Conservation (phyloP, 2,888 invertebrate genomes). For the Xanthia icteritia region DNA sequence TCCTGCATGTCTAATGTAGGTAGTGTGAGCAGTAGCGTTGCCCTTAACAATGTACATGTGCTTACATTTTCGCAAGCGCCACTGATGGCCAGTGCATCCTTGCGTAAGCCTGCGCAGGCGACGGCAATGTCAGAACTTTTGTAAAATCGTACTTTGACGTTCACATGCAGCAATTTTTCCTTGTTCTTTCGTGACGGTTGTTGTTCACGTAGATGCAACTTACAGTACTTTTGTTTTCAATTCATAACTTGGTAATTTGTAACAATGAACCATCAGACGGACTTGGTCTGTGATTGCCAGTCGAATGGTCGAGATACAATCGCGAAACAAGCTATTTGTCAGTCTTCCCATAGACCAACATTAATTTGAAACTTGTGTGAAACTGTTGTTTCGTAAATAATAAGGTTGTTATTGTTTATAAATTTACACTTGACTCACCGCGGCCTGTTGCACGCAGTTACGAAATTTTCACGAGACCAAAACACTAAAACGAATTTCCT, state of each 20-base stretch:
- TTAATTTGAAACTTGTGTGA: constrained; percentile 68
- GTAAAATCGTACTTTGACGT: constrained; percentile 64
- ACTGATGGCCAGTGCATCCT: constrained; percentile 78
- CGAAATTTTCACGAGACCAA: constrained; percentile 76
- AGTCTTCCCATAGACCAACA: constrained; percentile 54
- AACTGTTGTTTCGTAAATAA: constrained; percentile 70
- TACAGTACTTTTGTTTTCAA: constrained; percentile 6
- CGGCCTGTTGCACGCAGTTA: constrained; percentile 71
- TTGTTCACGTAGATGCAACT: background rate
- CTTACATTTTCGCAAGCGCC: constrained; percentile 77
- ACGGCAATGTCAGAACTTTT: constrained; percentile 81
- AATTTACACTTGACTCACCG: constrained; percentile 72
- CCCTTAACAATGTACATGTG: constrained; percentile 69
- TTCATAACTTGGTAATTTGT: constrained; percentile 1
- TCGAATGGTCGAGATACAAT: constrained; percentile 44
- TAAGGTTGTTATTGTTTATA: constrained; percentile 74
- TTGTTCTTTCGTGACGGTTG: constrained; percentile 1
- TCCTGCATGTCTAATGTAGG: constrained; percentile 34
- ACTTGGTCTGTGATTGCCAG: constrained; percentile 2
- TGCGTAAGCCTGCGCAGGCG: constrained; percentile 76
- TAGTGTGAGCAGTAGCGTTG: constrained; percentile 18
- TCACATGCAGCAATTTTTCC: constrained; percentile 18
- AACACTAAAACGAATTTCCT: constrained; percentile 80
- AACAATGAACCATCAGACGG: constrained; percentile 11
- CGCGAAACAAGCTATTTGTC: constrained; percentile 42